Base-by-base conservation (phyloP, 2,888 invertebrate species). In the Aphodius granarius region DNA sequence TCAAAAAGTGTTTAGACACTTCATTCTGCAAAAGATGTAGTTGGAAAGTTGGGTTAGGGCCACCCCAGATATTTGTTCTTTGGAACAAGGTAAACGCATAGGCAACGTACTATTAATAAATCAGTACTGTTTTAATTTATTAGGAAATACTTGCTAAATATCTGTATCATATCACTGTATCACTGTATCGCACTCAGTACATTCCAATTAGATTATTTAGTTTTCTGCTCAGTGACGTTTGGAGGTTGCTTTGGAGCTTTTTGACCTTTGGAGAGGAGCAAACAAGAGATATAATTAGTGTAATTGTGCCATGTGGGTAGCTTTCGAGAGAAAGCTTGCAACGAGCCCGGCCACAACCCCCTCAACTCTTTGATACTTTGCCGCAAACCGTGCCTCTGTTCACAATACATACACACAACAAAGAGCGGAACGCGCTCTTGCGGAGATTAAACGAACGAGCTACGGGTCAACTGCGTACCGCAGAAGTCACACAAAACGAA, bases 201-300 rank as follows among this genome's bases (percentile, higher is more conserved):
- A n/a, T n/a, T n/a, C n/a, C n/a, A 16, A 66, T 18, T 66, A 21
- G 68, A 68, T 68, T 68, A 68, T 68, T 68, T 68, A 68, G 68
- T 68, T 68, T 43, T 43, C 43, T 2, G 4, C 43, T 43, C 43
- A 43, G 2, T 43, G 43, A 43, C 9, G 43, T 43, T 43, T 1
- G 9, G n/a, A n/a, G n/a, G 43, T 43, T 43, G 43, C 9, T 13
- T 43, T 43, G 43, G 43, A 43, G 43, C 43, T 43, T 43, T 43
- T 43, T 43, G 43, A 43, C 43, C 43, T 13, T 6, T 20, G 16
- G 20, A 66, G 17, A 17, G 17, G 19, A 66, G n/a, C 68, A 68
- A 68, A 68, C 68, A 68, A 21, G 68, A 68, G 22, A 68, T 68
- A 68, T 68, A 68, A 68, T 68, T 68, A 68, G 68, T 20, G 68